Base-by-base conservation (phyloP, 2,888 invertebrate species). In the Callyntrura guangdongensis region DNA sequence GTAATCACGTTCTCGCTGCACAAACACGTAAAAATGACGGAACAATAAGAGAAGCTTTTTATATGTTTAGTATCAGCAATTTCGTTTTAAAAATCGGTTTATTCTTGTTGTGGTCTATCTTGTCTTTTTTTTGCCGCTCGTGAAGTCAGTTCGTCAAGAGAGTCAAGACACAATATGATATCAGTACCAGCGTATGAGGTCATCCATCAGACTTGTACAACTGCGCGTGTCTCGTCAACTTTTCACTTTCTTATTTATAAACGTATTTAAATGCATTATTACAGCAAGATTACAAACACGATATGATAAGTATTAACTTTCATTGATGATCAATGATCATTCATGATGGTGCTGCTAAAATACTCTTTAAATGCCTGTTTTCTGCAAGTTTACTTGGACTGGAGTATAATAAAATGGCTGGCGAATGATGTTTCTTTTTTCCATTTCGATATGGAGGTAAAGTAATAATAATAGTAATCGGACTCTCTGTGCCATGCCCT, bases 221-320 rank as follows among this genome's bases (percentile, higher is more conserved):
- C 27, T 88, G 82, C 69, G 88, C 82, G 88, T 88, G 82, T 69
- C 82, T 49, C 69, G 82, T 88, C 87, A 87, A 81, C 81, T 87
- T 87, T 56, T 87, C 88, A 88, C 86, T 67, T 61, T 79, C 14
- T 1, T 69, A 67, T 67, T 77, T 72, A 53, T 45, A 56, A 59
- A 20, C 25, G n/a, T 36, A 59, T 81, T 77, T 17, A 27, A 20
- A 17, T 11, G 9, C 47, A 74, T 74, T 49, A 74, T 20, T 17
- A 74, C 11, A 22, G 25, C 4, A 67, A 67, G 67, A 67, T 74
- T 74, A 74, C n/a, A 74, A 45, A 45, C 8, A 67, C 22, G 67
- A 20, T 67, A 67, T 47, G 12, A 72, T n/a, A 45, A 25, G 25
- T 56, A 56, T 56, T 59, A 27, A 59, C 79, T 81, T 81, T 81